Evolutionary conservation across 2,888 invertebrate species (phyloP).

Genomic region (Nephrotoma flavescens): DNA sequence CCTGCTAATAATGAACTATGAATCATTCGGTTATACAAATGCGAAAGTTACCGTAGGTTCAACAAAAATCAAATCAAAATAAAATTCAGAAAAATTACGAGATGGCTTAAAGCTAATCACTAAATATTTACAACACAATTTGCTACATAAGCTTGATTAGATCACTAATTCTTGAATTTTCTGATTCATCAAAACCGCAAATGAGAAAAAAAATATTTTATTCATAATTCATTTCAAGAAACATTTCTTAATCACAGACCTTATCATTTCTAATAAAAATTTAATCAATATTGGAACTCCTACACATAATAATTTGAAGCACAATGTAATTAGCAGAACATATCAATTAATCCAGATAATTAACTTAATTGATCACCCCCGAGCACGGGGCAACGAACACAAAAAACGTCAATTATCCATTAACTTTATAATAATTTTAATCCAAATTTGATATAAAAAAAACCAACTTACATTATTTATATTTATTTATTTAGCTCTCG

Average conservation of each 20-base stretch:
- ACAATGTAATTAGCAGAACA: not conserved
- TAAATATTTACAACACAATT: no score
- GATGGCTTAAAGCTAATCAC: no score
- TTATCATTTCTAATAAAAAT: not conserved
- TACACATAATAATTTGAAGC: not conserved
- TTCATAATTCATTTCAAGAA: not conserved
- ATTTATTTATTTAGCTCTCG: not conserved
- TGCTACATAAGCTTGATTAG: no score
- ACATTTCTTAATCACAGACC: not conserved
- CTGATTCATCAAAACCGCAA: not conserved
- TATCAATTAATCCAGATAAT: not conserved
- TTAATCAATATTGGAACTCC: not conserved
- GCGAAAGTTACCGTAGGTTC: no score
- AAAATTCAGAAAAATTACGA: no score
- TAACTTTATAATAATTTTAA: not conserved
- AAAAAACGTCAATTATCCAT: not conserved
- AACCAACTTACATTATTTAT: not conserved
- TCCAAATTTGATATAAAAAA: not conserved
- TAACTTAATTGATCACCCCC: not conserved
- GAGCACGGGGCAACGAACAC: not conserved
- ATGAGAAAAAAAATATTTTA: not conserved
- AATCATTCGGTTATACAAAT: no score
- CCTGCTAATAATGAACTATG: no score
- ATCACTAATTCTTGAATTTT: not conserved
- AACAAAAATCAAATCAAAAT: no score